Evolutionary conservation across 2,888 invertebrate genomes (phyloP), one percentile per base, ranked within the genome.

Genomic region (Panorpa germanica): DNA sequence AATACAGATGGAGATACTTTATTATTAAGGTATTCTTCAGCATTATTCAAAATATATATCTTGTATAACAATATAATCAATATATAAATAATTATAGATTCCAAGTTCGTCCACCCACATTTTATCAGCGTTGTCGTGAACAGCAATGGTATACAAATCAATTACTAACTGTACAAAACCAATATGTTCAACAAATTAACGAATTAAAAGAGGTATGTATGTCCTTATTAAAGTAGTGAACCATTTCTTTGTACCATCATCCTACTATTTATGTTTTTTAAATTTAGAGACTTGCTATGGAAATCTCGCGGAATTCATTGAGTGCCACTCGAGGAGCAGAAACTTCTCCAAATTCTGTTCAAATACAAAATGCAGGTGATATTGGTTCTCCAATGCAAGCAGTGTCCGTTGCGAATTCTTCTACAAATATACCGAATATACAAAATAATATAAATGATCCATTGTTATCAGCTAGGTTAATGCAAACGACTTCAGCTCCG

Each of bases 121-220:
- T 85, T 57, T 88, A 80, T 53, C 90, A 91, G 53, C 76, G 85
- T 32, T 86, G 86, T 49, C 68, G 88, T 37, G 91, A 91, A 55
- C 86, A 86, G 47, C 82, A 86, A 50, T 85, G 83, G 82, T 83
- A 81, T 50, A 86, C 88, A 39, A 74, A 72, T 48, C 85, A 86
- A 50, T 57, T 90, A 35, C 66, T 82, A 40, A 68, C 73, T 8
- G 65, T 77, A 42, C 83, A 85, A 52, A 71, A 72, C 45, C 81
- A 83, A 45, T 74, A 81, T 43, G 59, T 75, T 16, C 63, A 72
- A 29, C 83, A 85, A 51, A 75, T 85, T 33, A 80, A 76, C 53
- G 80, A 81, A 56, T 63, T 85, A 35, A 83, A 83, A 56, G 81
- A 83, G 63, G 71, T 71, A 55, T 29, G 16, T 19, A 28, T 23